Evolutionary conservation across 2,888 invertebrate species (phyloP), one percentile per base, ranked within the genome.

Genomic region (Aspidiotus rigidus): DNA sequence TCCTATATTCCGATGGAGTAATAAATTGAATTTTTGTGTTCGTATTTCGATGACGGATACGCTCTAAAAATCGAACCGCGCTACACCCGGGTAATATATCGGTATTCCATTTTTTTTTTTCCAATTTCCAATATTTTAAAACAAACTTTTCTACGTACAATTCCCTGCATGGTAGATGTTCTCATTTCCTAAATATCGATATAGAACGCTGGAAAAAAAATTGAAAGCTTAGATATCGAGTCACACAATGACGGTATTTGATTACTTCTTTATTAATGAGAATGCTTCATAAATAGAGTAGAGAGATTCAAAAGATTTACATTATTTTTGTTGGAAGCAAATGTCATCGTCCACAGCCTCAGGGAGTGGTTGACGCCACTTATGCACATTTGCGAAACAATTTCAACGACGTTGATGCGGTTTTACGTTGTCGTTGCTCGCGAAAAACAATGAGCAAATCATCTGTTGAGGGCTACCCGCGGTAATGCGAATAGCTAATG

Each of bases 21-120:
- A n/a, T 49, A 49, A 49, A 49, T 49, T 49, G 49, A 49, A 49
- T 49, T 49, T 49, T 49, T 49, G n/a, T 49, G 49, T 49, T 49
- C 49, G 49, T 13, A 49, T 49, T 49, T 49, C 49, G 49, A 49
- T 49, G 49, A 49, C 49, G 49, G 49, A 49, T 49, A 13, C 49
- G 49, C 28, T 28, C 28, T 28, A 28, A 28, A 28, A 28, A 28
- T 28, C 28, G 28, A 28, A 28, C 28, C 28, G 28, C 28, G 5
- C 28, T 28, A 3, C 5, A 28, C 28, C 28, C 28, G 28, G 28
- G 28, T 28, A 28, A 28, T 28, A 28, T 28, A 28, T 28, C 28
- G 28, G 28, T 28, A 28, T 28, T 28, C 28, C 28, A 28, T 28
- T 28, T 28, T 28, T 28, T 28, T 28, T 28, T 28, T 28, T 28